Percentiles rank a stretch among this genome's conserved stretches.
Conservation (phyloP, 2,797 vertebrate species). For the Masticophis lateralis region DNA sequence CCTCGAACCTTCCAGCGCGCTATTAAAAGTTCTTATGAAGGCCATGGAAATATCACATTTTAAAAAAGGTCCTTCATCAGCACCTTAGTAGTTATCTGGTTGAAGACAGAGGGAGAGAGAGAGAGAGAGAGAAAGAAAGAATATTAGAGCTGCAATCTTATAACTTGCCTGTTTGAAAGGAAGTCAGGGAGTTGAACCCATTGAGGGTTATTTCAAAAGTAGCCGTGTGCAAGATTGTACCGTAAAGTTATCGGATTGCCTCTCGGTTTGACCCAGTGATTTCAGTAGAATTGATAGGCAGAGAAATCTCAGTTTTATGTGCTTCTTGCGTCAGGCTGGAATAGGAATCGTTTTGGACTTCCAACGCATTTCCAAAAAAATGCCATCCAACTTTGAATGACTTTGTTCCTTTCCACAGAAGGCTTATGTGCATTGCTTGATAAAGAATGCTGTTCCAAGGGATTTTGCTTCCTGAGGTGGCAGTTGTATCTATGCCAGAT, state of each 20-base stretch:
- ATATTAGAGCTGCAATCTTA: not conserved
- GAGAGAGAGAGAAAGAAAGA: not conserved
- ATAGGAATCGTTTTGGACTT: not conserved
- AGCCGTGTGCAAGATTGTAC: not conserved
- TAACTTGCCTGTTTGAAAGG: not conserved
- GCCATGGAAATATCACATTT: constrained; percentile 60
- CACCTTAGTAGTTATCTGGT: constrained; percentile 29
- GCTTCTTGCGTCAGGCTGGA: not conserved
- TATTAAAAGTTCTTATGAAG: constrained; percentile 67
- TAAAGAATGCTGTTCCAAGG: not conserved
- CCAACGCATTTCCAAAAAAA: not conserved
- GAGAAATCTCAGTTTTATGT: constrained; percentile 32
- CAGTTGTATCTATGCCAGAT: not conserved
- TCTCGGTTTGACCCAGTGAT: not conserved
- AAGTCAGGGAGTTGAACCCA: not conserved
- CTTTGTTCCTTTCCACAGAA: not conserved
- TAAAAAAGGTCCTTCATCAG: constrained; percentile 52
- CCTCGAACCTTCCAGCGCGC: constrained; percentile 61
- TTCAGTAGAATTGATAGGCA: not conserved
- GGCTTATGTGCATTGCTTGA: not conserved
- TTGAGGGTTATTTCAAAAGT: not conserved
- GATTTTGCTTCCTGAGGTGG: not conserved
- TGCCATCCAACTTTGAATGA: not conserved
- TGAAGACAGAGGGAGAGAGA: not conserved
- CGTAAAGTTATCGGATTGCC: not conserved